A percentile compares a stretch with the other conserved stretches of the same genome.
These are phyloP conservation scores for Zaprionus camerounensis DNA, from an alignment of 1,140 invertebrate species.

Conservation along the genomic window DNA sequence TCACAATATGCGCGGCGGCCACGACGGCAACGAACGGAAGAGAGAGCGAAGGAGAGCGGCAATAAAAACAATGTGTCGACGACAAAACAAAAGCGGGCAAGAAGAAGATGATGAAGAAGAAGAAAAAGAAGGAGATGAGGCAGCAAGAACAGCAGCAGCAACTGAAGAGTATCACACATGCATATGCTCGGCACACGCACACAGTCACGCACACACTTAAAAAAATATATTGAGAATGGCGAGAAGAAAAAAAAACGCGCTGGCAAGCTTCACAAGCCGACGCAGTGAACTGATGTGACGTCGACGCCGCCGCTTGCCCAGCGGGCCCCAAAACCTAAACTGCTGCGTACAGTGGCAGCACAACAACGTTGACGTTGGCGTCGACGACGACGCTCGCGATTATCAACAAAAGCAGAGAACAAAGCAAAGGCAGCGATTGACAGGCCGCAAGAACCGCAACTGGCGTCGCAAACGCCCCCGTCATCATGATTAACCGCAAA, in stretches of 20 bases:
- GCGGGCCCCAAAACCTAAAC: constrained; percentile 41
- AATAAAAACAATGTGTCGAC: constrained; percentile 29
- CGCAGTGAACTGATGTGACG: constrained; percentile 69
- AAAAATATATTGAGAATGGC: constrained; percentile 26
- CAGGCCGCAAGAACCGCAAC: constrained; percentile 61
- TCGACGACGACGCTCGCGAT: constrained; percentile 32
- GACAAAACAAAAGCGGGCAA: constrained; percentile 44
- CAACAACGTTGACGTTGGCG: constrained; percentile 32
- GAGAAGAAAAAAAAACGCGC: constrained; percentile 58
- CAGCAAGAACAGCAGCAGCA: constrained; percentile 18
- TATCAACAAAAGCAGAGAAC: constrained; percentile 56
- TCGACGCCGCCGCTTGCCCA: constrained; percentile 43
- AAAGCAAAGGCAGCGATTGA: constrained; percentile 55
- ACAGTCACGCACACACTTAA: constrained; percentile 1
- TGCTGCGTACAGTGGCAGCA: constrained; percentile 37
- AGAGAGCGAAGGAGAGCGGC: constrained; percentile 5
- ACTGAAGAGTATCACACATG: constrained; percentile 28
- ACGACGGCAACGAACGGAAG: constrained; percentile 35
- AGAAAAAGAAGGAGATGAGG: background rate
- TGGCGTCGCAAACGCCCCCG: constrained; percentile 48
- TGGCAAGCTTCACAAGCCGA: constrained; percentile 71
- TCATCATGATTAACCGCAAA: constrained; percentile 63
- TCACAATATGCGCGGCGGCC: constrained; percentile 60
- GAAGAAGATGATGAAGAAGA: constrained; percentile 21
- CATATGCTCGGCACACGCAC: background rate